Evolutionary conservation across 1,140 invertebrate genomes (phyloP).

Genomic region (Drosophila varians): DNA sequence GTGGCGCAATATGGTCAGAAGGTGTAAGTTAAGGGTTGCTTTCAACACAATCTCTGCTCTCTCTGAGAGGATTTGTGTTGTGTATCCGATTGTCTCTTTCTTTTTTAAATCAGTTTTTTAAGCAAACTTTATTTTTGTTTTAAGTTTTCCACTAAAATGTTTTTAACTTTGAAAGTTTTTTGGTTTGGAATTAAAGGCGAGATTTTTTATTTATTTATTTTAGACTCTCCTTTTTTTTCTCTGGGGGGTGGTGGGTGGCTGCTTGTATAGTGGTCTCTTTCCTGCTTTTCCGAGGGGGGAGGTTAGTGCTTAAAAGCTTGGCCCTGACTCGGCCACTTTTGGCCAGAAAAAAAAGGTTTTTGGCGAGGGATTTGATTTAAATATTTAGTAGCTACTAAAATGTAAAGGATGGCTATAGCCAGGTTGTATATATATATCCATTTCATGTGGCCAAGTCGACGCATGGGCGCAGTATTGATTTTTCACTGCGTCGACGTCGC

Average conservation of each 20-base stretch:
- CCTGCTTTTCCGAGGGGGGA: neutral
- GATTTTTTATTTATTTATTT: no score
- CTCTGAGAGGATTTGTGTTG: conserved; percentile 2
- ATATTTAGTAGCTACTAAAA: neutral
- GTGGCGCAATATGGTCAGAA: neutral
- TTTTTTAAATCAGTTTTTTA: neutral
- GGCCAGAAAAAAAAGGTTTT: neutral
- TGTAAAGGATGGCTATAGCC: neutral
- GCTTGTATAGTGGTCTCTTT: conserved; percentile 36
- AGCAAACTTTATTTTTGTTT: neutral
- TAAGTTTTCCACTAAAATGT: no score
- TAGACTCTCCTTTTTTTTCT: neutral
- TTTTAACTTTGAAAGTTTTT: neutral
- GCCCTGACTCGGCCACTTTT: no score
- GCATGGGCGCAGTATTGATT: conserved; percentile 83
- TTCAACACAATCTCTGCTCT: conserved; percentile 14
- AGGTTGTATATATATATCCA: conserved; percentile 11
- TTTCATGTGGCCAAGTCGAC: conserved; percentile 61
- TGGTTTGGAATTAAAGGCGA: neutral
- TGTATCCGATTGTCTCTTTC: neutral
- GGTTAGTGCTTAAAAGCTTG: neutral
- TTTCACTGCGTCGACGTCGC: conserved; percentile 77
- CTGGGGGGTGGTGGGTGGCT: conserved; percentile 28
- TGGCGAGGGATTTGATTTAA: neutral
- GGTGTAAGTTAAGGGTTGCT: conserved; percentile 52